Base-by-base conservation (phyloP, 2,888 invertebrate genomes). In the Globia sparganii region DNA sequence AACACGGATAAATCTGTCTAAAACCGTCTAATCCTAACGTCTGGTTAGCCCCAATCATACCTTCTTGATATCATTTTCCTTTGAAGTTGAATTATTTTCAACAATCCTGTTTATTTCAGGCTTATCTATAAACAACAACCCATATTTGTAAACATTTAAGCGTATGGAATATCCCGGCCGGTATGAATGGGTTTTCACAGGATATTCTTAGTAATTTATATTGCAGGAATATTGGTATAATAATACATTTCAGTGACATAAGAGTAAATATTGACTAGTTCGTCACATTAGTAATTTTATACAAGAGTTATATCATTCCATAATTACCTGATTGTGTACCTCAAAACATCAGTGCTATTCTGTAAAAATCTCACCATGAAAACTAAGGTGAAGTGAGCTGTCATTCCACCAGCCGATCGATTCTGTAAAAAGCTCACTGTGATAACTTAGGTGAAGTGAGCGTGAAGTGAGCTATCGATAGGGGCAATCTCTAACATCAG, bases 161-260 rank as follows among this genome's bases (percentile, higher is more conserved):
- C 49, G 37, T 75, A 71, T 46, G 77, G 77, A 74, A 75, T 69
- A 65, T 73, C 70, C 84, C 78, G 66, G 9, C 15, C 25, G 18
- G 40, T 64, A 66, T 82, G 73, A 80, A 80, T 76, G 74, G 73
- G 79, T 69, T 68, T 88, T 76, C 61, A 67, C 58, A 73, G 62
- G 46, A 74, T 82, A 77, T 83, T 83, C 68, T 68, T 62, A 62
- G 77, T 64, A 70, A 58, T 73, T 78, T 67, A 75, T 66, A 34
- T 67, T 75, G 43, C 72, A 56, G 68, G 72, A 78, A 80, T 77
- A 77, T 72, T 75, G 31, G 11, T 83, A 56, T 58, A 66, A 53
- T 78, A 75, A 71, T 77, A 83, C 15, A 66, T 25, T 75, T 68
- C 21, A n/a, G 61, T 86, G 83, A 64, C 77, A 73, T 87, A 87